Conservation (phyloP, 1,140 invertebrate species). For the Ceratina australensis region DNA sequence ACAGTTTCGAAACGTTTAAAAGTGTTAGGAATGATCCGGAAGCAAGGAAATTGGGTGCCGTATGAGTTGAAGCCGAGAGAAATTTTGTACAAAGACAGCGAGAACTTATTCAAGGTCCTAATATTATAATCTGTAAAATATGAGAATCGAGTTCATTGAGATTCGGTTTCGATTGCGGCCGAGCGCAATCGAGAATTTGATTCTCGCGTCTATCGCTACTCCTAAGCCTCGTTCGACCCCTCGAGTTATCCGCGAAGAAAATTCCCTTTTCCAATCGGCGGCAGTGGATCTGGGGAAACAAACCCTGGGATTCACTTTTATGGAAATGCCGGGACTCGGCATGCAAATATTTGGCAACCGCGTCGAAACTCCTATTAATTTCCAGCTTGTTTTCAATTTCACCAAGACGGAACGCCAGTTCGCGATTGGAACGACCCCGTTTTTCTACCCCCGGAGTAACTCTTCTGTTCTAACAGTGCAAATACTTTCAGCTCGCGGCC, state of each 20-base stretch:
- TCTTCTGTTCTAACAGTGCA: neutral
- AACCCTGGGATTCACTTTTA: conserved; percentile 35
- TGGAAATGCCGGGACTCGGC: conserved; percentile 49
- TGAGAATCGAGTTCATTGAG: too few relatives aligned
- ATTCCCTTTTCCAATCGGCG: conserved; percentile 32
- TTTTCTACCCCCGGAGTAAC: neutral
- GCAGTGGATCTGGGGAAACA: conserved; percentile 13
- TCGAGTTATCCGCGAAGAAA: conserved; percentile 28
- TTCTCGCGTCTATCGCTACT: neutral
- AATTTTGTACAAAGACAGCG: too few relatives aligned
- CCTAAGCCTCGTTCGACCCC: neutral
- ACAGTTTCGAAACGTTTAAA: too few relatives aligned
- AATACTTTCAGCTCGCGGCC: conserved; percentile 12
- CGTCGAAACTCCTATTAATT: conserved; percentile 60
- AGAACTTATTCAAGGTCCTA: too few relatives aligned
- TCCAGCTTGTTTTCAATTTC: conserved; percentile 65
- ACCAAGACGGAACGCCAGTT: conserved; percentile 47
- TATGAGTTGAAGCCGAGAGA: too few relatives aligned
- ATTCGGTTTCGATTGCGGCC: neutral
- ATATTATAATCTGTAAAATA: too few relatives aligned
- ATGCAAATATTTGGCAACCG: conserved; percentile 62
- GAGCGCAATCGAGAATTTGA: neutral
- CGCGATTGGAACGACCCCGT: neutral
- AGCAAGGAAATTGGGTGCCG: too few relatives aligned
- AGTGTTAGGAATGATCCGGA: too few relatives aligned